A percentile compares a stretch with the other conserved stretches of the same genome.
Evolutionary conservation across 2,113 vertebrate species (phyloP).

Genomic region (Neomonachus schauinslandi): DNA sequence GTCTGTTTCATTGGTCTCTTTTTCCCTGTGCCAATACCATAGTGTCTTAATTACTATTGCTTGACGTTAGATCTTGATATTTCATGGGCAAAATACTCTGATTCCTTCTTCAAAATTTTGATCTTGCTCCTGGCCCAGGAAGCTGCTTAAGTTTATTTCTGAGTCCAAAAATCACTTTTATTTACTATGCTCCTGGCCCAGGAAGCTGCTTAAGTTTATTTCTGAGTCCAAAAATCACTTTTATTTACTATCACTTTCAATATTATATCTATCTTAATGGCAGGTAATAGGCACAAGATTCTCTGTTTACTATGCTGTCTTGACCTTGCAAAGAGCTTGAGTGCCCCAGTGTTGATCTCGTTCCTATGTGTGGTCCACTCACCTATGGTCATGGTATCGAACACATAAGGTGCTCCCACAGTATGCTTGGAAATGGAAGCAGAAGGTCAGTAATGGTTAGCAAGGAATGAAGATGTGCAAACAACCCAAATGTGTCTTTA

Average conservation of each 20-base stretch:
- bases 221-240: neutral
- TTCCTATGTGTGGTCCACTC: neutral
- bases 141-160: neutral
- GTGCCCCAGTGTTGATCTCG: neutral
- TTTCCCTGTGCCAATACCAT: neutral
- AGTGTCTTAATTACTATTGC: neutral
- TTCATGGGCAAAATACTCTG: neutral
- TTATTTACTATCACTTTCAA: neutral
- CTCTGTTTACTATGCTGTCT: neutral
- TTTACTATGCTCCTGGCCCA: neutral
- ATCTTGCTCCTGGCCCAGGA: neutral
- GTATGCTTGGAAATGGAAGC: neutral
- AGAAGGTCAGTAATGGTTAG: neutral
- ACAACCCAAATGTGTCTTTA: neutral
- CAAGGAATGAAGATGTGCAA: neutral
- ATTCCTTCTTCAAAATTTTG: neutral
- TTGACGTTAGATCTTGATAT: neutral
- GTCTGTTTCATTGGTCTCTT: neutral
- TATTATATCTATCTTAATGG: neutral
- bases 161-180: neutral
- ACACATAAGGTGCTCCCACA: neutral
- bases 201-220: neutral
- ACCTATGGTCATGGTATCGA: too few relatives aligned
- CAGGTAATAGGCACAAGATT: neutral
- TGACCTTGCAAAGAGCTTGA: neutral